Percentiles rank a stretch among this genome's conserved stretches.
phyloP scores from a whole-genome alignment of 1,140 invertebrate species.

The Coptotermes formosanus region DNA sequence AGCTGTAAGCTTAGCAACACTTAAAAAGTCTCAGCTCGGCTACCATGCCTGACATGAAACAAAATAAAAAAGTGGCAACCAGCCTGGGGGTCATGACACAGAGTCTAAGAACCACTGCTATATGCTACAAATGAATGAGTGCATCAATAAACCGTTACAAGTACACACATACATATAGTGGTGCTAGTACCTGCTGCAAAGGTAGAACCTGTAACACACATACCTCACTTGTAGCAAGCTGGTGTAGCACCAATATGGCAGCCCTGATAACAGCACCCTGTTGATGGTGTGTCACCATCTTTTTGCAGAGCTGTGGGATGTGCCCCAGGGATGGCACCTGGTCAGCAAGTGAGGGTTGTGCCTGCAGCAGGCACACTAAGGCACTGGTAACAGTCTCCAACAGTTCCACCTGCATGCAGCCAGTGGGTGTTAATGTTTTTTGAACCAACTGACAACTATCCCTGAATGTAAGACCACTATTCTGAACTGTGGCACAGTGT shows the following conservation, averaged over 20 bases:
- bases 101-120: no score
- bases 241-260: slow-evolving; percentile 82
- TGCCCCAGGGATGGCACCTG: slow-evolving; percentile 91
- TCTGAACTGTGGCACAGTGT: not conserved
- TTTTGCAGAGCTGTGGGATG: slow-evolving; percentile 82
- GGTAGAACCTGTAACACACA: slow-evolving; percentile 35
- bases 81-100: no score
- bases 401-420: slow-evolving; percentile 63
- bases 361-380: slow-evolving; percentile 75
- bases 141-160: not conserved
- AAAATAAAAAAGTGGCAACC: no score
- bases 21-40: no score
- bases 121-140: not conserved
- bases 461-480: slow-evolving; percentile 35
- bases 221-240: slow-evolving; percentile 81
- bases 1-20: no score
- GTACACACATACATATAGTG: not conserved
- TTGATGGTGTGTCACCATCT: slow-evolving; percentile 64
- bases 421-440: no score
- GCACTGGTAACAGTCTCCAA: slow-evolving; percentile 83
- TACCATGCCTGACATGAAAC: no score
- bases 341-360: slow-evolving; percentile 86
- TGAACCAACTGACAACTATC: slow-evolving; percentile 35
- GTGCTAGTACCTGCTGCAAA: not conserved
- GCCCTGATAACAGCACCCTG: slow-evolving; percentile 67